These are phyloP conservation scores for Molorchus minor DNA, from an alignment of 2,888 invertebrate genomes.

Conservation along the genomic window DNA sequence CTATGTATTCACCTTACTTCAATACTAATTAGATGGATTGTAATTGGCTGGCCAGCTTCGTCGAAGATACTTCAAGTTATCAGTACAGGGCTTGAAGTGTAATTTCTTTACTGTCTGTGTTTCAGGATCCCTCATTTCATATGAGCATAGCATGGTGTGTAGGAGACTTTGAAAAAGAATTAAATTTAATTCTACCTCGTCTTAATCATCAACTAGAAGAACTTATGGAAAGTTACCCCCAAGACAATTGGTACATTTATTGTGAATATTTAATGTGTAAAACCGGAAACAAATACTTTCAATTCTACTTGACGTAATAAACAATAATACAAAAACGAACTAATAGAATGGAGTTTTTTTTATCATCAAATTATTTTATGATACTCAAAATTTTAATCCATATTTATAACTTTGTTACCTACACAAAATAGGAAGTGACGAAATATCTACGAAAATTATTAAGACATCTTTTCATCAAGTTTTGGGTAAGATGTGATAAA, in stretches of 20 bases:
- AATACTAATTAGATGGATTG: too few relatives aligned
- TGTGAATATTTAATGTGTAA: slow-evolving; percentile 73
- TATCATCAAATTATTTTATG: too few relatives aligned
- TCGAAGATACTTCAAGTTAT: too few relatives aligned
- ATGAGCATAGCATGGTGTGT: slow-evolving; percentile 83
- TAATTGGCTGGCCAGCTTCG: too few relatives aligned
- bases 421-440: too few relatives aligned
- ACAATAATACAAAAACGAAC: not conserved
- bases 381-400: too few relatives aligned
- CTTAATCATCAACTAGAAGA: slow-evolving; percentile 64
- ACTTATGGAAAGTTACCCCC: slow-evolving; percentile 56
- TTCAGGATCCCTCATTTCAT: slow-evolving; percentile 85
- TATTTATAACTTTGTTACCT: too few relatives aligned
- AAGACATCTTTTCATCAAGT: too few relatives aligned
- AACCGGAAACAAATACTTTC: slow-evolving; percentile 73
- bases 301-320: slow-evolving; percentile 39
- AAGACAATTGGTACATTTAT: slow-evolving; percentile 63
- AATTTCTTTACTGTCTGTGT: slow-evolving; percentile 41
- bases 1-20: too few relatives aligned
- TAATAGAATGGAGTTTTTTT: not conserved
- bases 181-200: slow-evolving; percentile 64
- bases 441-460: too few relatives aligned
- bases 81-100: too few relatives aligned
- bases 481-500: too few relatives aligned
- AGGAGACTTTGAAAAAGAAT: slow-evolving; percentile 70